Percentiles rank a stretch among this genome's conserved stretches.
phyloP scores from a whole-genome alignment of 2,113 vertebrate species.

The Poeciliopsis prolifica region DNA sequence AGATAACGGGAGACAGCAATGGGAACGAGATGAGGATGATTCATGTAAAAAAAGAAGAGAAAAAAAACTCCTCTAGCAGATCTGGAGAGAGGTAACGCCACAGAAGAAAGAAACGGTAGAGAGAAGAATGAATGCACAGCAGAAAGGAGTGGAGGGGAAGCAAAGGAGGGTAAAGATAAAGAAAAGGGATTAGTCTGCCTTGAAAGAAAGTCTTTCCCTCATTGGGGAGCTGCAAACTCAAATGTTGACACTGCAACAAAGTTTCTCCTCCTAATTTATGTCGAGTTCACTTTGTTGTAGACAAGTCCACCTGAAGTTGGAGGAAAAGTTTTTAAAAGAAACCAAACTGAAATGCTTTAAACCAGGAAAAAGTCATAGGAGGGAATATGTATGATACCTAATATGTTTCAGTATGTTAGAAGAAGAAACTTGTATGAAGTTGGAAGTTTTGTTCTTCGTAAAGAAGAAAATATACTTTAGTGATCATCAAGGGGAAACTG shows the following conservation, averaged over 20 bases:
- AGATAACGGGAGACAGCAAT: slow-evolving; percentile 48
- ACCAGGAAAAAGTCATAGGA: too few species aligned
- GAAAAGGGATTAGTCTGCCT: slow-evolving; percentile 16
- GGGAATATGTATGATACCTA: too few species aligned
- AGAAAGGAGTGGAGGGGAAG: slow-evolving; percentile 15
- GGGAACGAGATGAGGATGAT: slow-evolving; percentile 45
- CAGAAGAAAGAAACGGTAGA: slow-evolving; percentile 22
- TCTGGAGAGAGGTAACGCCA: slow-evolving; percentile 19
- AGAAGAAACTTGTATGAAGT: too few species aligned
- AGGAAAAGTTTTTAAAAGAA: neutral
- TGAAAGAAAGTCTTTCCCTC: slow-evolving; percentile 24
- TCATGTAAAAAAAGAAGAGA: slow-evolving; percentile 39
- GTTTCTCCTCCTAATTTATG: slow-evolving; percentile 32
- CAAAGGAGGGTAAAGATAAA: slow-evolving; percentile 25
- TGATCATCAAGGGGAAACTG: too few species aligned
- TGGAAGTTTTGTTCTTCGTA: too few species aligned
- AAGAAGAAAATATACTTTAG: too few species aligned
- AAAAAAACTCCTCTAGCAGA: neutral
- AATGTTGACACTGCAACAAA: slow-evolving; percentile 57
- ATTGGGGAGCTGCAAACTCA: slow-evolving; percentile 36
- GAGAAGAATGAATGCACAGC: slow-evolving; percentile 22
- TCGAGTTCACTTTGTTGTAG: slow-evolving; percentile 41
- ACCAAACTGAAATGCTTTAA: too few species aligned
- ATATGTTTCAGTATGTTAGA: too few species aligned
- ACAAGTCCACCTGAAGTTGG: slow-evolving; percentile 16